Evolutionary conservation across 2,797 vertebrate species (phyloP).

Genomic region (Neoniphon sammara): DNA sequence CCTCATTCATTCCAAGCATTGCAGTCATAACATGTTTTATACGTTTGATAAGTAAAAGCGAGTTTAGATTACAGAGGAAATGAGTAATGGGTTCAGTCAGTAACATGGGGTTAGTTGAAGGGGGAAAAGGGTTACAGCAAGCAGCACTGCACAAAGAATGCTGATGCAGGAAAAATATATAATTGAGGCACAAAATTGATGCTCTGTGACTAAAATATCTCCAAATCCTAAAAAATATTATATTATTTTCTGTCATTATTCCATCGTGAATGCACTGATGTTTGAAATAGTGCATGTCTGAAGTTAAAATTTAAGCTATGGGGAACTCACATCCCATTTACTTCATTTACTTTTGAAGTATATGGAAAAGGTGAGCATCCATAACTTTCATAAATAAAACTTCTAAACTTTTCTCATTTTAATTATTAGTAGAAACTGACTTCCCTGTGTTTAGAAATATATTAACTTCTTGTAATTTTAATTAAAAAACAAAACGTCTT

Average conservation of each 20-base stretch:
- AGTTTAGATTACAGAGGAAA: slow-evolving; percentile 83
- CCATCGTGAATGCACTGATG: slow-evolving; percentile 76
- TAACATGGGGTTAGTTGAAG: slow-evolving; percentile 80
- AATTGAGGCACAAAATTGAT: slow-evolving; percentile 85
- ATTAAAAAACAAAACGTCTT: slow-evolving; percentile 89
- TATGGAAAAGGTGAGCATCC: slow-evolving; percentile 68
- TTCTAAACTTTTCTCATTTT: slow-evolving; percentile 83
- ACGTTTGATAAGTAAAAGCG: slow-evolving; percentile 74
- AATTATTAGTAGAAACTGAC: slow-evolving; percentile 87
- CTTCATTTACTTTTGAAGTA: slow-evolving; percentile 60
- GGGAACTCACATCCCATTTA: slow-evolving; percentile 53
- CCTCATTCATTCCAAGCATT: slow-evolving; percentile 76
- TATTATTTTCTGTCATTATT: slow-evolving; percentile 83
- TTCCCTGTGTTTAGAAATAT: slow-evolving; percentile 89
- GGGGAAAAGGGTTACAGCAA: slow-evolving; percentile 73
- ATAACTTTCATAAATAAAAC: slow-evolving; percentile 88
- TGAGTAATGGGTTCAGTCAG: slow-evolving; percentile 82
- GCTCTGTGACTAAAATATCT: slow-evolving; percentile 87
- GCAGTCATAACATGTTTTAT: slow-evolving; percentile 69
- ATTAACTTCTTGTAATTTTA: slow-evolving; percentile 87
- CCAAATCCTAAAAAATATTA: slow-evolving; percentile 87
- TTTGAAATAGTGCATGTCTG: slow-evolving; percentile 74
- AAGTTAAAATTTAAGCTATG: slow-evolving; percentile 83
- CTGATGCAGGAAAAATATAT: slow-evolving; percentile 83
- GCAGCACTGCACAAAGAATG: slow-evolving; percentile 79